Evolutionary conservation across 2,113 vertebrate species (phyloP).

Genomic region (Galbula dea): DNA sequence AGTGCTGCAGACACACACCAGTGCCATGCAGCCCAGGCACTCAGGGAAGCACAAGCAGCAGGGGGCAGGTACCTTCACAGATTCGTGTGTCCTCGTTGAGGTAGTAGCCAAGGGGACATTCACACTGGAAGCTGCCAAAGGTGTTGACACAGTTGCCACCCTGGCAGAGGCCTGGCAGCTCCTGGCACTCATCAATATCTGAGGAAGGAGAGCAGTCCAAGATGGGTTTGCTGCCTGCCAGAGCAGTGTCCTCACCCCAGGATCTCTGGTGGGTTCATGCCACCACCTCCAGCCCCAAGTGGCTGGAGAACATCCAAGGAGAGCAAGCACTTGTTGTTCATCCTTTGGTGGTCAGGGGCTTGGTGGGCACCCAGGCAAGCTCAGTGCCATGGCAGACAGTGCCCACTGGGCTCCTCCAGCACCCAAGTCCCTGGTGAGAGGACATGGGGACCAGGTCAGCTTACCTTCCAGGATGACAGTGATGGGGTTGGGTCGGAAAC

Average conservation of each 20-base stretch:
- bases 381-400: neutral
- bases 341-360: rapidly evolving
- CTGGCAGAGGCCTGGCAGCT: constrained; percentile 90
- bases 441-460: rapidly evolving
- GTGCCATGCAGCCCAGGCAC: too few relatives aligned
- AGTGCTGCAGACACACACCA: rapidly evolving
- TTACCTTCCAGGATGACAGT: constrained; percentile 94
- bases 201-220: neutral
- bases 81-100: constrained; percentile 86
- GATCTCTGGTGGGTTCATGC: rapidly evolving
- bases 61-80: constrained; percentile 80
- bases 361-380: neutral
- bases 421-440: neutral
- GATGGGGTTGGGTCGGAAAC: constrained; percentile 91
- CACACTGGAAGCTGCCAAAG: constrained; percentile 94
- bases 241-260: neutral
- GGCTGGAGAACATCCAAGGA: rapidly evolving
- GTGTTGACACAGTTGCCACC: constrained; percentile 91
- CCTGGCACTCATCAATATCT: constrained; percentile 94
- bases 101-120: constrained; percentile 88
- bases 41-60: neutral
- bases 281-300: neutral
- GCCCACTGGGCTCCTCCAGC: neutral
- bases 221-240: neutral
- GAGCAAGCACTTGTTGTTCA: rapidly evolving